These are phyloP conservation scores for Dryas iulia DNA, from an alignment of 1,140 invertebrate species.

Conservation along the genomic window DNA sequence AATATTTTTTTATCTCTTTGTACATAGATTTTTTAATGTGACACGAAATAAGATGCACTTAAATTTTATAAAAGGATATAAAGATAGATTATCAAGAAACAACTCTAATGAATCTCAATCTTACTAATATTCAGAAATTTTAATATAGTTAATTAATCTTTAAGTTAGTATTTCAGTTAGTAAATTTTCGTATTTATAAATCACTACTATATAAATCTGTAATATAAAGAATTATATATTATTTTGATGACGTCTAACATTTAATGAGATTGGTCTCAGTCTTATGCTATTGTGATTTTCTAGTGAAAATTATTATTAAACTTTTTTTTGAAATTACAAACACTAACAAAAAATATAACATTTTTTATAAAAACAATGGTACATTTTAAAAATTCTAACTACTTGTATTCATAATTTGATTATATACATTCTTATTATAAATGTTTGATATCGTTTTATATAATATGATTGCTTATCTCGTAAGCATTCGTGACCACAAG, in stretches of 20 bases:
- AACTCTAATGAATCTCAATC: not conserved
- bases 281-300: constrained; percentile 48
- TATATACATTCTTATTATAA: constrained; percentile 25
- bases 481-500: not conserved
- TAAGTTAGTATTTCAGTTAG: not conserved
- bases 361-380: constrained; percentile 32
- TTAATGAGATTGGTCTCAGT: constrained; percentile 64
- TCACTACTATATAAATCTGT: constrained; percentile 13
- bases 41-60: not conserved
- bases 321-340: constrained; percentile 19
- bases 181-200: not conserved
- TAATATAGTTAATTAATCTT: not conserved
- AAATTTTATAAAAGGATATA: not conserved
- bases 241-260: constrained; percentile 19
- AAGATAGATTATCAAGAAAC: not conserved
- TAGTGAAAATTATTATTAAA: constrained; percentile 7
- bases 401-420: constrained; percentile 20
- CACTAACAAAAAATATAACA: constrained; percentile 27
- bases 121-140: not conserved
- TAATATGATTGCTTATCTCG: not conserved
- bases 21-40: not conserved
- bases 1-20: not conserved
- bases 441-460: not conserved
- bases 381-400: constrained; percentile 32
- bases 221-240: constrained; percentile 14